Percentiles rank a stretch among this genome's conserved stretches.
Conservation (phyloP, 2,888 invertebrate species). For the Marronus borbonicus region DNA sequence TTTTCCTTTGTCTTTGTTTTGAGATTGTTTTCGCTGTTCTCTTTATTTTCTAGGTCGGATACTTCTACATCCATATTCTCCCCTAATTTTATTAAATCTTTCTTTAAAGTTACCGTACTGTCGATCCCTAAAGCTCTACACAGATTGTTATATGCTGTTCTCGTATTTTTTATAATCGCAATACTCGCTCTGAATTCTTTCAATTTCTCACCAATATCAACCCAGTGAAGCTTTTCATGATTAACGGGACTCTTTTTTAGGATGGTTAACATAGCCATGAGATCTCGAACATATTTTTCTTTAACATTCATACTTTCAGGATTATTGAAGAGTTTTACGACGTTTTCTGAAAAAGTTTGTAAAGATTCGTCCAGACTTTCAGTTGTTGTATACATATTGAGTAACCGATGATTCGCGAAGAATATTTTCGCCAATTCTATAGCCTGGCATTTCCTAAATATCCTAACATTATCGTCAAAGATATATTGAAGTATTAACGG, state of each 20-base stretch:
- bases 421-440: constrained; percentile 78
- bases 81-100: constrained; percentile 58
- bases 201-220: constrained; percentile 65
- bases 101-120: constrained; percentile 63
- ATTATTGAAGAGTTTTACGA: constrained; percentile 69
- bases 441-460: constrained; percentile 79
- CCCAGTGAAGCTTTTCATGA: constrained; percentile 68
- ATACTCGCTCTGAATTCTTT: constrained; percentile 66
- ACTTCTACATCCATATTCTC: constrained; percentile 53
- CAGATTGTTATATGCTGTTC: constrained; percentile 70
- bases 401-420: constrained; percentile 75
- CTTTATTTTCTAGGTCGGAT: constrained; percentile 54
- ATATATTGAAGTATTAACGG: constrained; percentile 73
- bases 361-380: constrained; percentile 70
- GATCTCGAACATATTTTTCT: constrained; percentile 74
- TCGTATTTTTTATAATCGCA: constrained; percentile 69
- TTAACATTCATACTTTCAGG: constrained; percentile 69
- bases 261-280: constrained; percentile 73
- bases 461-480: constrained; percentile 75
- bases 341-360: constrained; percentile 69
- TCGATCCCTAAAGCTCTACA: constrained; percentile 68
- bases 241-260: constrained; percentile 70
- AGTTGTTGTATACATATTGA: constrained; percentile 65
- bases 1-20: constrained; percentile 64
- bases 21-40: constrained; percentile 52